phyloP scores from a whole-genome alignment of 2,888 invertebrate species.

The Philonicus albiceps region DNA sequence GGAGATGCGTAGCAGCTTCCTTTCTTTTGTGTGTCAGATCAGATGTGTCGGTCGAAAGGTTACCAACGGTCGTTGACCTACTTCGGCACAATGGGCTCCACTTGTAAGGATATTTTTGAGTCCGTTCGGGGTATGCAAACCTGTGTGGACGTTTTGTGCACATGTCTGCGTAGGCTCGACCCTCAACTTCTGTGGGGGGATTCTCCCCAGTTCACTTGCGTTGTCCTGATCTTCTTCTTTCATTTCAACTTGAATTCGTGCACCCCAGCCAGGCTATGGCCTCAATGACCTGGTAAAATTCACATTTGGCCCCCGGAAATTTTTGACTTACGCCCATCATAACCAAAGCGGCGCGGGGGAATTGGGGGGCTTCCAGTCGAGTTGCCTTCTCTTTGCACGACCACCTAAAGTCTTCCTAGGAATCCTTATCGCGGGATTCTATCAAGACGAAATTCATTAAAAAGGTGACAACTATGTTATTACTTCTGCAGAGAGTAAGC shows the following conservation, averaged over 20 bases:
- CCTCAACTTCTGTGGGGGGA: conserved; percentile 16
- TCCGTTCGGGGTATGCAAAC: background rate
- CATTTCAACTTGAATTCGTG: conserved; percentile 16
- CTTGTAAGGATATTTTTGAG: background rate
- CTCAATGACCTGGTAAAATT: conserved; percentile 26
- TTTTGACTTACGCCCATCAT: conserved; percentile 6
- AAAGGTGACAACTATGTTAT: background rate
- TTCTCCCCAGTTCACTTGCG: background rate
- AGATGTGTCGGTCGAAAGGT: conserved; percentile 32
- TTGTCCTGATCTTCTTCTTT: background rate
- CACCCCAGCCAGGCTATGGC: background rate
- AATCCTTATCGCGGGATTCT: background rate
- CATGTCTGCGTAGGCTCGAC: conserved; percentile 8
- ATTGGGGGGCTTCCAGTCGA: background rate
- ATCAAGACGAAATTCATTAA: background rate
- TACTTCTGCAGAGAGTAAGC: background rate
- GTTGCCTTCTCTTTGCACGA: background rate
- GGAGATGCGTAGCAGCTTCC: background rate
- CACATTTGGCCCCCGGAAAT: conserved; percentile 28
- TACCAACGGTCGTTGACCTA: conserved; percentile 11
- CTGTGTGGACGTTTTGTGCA: background rate
- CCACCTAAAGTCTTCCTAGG: background rate
- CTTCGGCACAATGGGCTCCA: background rate
- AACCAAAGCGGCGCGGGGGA: background rate
- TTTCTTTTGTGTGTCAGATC: background rate